These are phyloP conservation scores for Platerodrilus igneus DNA, from an alignment of 2,888 invertebrate species.

Conservation along the genomic window DNA sequence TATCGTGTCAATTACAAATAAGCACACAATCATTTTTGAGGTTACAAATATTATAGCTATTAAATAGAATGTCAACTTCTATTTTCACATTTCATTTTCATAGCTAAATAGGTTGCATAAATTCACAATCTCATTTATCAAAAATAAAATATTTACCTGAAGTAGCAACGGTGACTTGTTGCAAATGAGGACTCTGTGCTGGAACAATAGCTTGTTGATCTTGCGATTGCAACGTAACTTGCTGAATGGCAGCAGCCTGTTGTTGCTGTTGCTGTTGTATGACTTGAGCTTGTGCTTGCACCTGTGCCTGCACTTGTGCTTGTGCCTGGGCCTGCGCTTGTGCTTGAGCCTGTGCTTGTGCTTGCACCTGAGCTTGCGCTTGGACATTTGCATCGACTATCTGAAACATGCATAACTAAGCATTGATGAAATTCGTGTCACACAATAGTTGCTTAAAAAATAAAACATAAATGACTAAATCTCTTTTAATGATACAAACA, in stretches of 20 bases:
- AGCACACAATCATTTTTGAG: too few relatives aligned
- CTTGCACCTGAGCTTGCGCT: conserved; percentile 41
- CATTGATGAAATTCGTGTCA: conserved; percentile 20
- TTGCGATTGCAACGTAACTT: conserved; percentile 53
- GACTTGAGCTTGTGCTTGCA: conserved; percentile 53
- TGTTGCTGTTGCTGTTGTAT: conserved; percentile 53
- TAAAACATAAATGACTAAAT: neutral
- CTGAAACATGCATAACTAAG: conserved; percentile 22
- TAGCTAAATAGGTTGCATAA: too few relatives aligned
- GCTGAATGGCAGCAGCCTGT: conserved; percentile 55
- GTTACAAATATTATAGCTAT: too few relatives aligned
- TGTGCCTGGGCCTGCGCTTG: conserved; percentile 48
- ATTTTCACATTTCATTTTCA: too few relatives aligned
- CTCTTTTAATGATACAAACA: too few relatives aligned
- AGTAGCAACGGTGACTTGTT: conserved; percentile 44
- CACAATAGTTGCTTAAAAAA: conserved; percentile 2
- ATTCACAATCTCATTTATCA: too few relatives aligned
- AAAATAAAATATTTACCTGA: conserved; percentile 35
- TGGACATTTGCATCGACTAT: conserved; percentile 43
- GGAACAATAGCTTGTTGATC: conserved; percentile 49
- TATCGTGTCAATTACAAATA: too few relatives aligned
- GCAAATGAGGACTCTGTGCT: conserved; percentile 49
- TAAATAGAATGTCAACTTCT: too few relatives aligned
- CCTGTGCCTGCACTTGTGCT: conserved; percentile 53
- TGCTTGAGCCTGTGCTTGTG: conserved; percentile 28